A percentile compares a stretch with the other conserved stretches of the same genome.
These are phyloP conservation scores for Entomobrya proxima DNA, from an alignment of 2,888 invertebrate genomes.

Conservation along the genomic window DNA sequence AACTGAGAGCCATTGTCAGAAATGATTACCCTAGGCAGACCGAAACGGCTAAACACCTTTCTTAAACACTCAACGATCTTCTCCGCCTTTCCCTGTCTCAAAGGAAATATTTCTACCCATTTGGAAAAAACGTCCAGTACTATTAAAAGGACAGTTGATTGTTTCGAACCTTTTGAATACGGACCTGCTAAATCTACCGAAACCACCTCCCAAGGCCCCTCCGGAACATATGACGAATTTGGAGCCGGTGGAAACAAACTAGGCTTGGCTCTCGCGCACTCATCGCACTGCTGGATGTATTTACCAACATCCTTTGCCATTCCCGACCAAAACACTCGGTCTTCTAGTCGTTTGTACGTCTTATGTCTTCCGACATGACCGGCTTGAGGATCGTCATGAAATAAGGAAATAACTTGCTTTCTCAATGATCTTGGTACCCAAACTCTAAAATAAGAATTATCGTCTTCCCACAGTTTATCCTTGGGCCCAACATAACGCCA, in stretches of 20 bases:
- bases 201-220: slow-evolving; percentile 51
- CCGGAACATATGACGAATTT: too few relatives aligned
- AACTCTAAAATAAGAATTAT: slow-evolving; percentile 34
- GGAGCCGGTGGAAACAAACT: too few relatives aligned
- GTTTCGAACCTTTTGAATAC: slow-evolving; percentile 40
- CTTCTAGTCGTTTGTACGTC: slow-evolving; percentile 54
- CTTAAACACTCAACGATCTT: slow-evolving; percentile 38
- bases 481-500: too few relatives aligned
- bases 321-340: slow-evolving; percentile 47
- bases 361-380: too few relatives aligned
- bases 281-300: slow-evolving; percentile 52
- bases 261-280: too few relatives aligned
- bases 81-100: slow-evolving; percentile 35
- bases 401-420: slow-evolving; percentile 14
- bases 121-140: slow-evolving; percentile 53
- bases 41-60: slow-evolving; percentile 36
- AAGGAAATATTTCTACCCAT: slow-evolving; percentile 56
- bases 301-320: slow-evolving; percentile 53
- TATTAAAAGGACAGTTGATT: slow-evolving; percentile 46
- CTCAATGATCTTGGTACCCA: slow-evolving; percentile 50
- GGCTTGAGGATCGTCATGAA: too few relatives aligned
- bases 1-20: slow-evolving; percentile 65
- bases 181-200: slow-evolving; percentile 65
- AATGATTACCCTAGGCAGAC: slow-evolving; percentile 34
- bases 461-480: slow-evolving; percentile 62